phyloP scores from a whole-genome alignment of 2,888 invertebrate genomes.

The Aspidiotus destructor region DNA sequence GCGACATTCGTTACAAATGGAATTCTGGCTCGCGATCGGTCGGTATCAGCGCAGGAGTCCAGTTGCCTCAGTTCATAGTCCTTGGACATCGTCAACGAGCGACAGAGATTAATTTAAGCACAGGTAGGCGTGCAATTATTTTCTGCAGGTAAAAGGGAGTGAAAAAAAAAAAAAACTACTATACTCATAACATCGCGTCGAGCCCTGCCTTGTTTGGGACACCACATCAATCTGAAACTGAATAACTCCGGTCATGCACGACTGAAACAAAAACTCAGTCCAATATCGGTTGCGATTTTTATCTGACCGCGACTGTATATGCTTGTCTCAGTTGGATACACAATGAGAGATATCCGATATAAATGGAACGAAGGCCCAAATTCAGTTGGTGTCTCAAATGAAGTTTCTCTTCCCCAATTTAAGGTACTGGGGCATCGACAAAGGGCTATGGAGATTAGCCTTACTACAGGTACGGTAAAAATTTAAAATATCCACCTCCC shows the following conservation, averaged over 20 bases:
- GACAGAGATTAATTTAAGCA: constrained; percentile 92
- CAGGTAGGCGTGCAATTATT: constrained; percentile 55
- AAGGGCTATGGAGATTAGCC: constrained; percentile 90
- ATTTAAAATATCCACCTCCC: neutral
- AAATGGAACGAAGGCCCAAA: constrained; percentile 93
- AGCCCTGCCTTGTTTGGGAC: constrained; percentile 5
- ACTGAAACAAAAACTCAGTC: neutral
- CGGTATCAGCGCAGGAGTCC: constrained; percentile 90
- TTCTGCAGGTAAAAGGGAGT: neutral
- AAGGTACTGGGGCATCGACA: constrained; percentile 94
- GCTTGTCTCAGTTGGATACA: constrained; percentile 77
- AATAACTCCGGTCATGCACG: constrained; percentile 1
- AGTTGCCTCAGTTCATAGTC: constrained; percentile 95
- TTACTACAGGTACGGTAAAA: constrained; percentile 72
- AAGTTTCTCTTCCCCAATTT: constrained; percentile 95
- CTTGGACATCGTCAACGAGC: constrained; percentile 91
- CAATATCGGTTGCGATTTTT: neutral
- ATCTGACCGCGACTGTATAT: constrained; percentile 7
- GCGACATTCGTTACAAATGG: constrained; percentile 96
- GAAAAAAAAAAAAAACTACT: neutral
- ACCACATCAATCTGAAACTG: neutral
- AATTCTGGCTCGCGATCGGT: constrained; percentile 91
- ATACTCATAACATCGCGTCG: no score
- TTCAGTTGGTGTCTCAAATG: constrained; percentile 90
- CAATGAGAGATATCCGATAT: constrained; percentile 95